A percentile compares a stretch with the other conserved stretches of the same genome.
Evolutionary conservation across 2,888 invertebrate genomes (phyloP).

Genomic region (Epirrita christyi): DNA sequence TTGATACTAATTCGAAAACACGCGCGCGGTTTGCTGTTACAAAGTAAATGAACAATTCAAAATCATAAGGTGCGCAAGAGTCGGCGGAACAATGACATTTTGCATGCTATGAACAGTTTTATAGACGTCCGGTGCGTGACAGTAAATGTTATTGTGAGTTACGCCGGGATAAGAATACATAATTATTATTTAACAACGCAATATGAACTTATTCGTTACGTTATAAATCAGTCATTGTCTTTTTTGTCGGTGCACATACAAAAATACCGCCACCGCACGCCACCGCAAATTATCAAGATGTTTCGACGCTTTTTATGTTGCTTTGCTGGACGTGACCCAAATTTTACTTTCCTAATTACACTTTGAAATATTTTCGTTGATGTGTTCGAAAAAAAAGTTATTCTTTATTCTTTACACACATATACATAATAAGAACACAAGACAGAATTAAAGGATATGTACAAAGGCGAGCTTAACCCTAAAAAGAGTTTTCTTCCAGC

Average conservation of each 20-base stretch:
- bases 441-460: too few relatives aligned
- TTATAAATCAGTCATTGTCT: slow-evolving; percentile 39
- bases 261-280: slow-evolving; percentile 11
- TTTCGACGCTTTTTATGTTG: not conserved
- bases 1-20: slow-evolving; percentile 15
- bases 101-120: slow-evolving; percentile 56
- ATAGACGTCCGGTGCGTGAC: slow-evolving; percentile 57
- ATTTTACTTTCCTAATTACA: too few relatives aligned
- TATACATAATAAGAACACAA: too few relatives aligned
- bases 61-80: slow-evolving; percentile 39
- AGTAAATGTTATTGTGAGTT: slow-evolving; percentile 52
- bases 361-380: too few relatives aligned
- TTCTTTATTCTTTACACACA: too few relatives aligned
- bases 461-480: too few relatives aligned
- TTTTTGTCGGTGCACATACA: slow-evolving; percentile 22
- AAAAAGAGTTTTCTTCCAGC: too few relatives aligned
- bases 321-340: slow-evolving; percentile 22
- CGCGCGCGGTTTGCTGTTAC: not conserved
- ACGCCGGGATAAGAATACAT: slow-evolving; percentile 47
- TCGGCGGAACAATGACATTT: slow-evolving; percentile 57
- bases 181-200: slow-evolving; percentile 37
- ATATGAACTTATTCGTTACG: slow-evolving; percentile 31
- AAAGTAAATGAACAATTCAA: slow-evolving; percentile 18
- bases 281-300: slow-evolving; percentile 6
- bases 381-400: too few relatives aligned